These are phyloP conservation scores for Drosophila nikananu DNA, from an alignment of 1,140 invertebrate genomes.

Conservation along the genomic window DNA sequence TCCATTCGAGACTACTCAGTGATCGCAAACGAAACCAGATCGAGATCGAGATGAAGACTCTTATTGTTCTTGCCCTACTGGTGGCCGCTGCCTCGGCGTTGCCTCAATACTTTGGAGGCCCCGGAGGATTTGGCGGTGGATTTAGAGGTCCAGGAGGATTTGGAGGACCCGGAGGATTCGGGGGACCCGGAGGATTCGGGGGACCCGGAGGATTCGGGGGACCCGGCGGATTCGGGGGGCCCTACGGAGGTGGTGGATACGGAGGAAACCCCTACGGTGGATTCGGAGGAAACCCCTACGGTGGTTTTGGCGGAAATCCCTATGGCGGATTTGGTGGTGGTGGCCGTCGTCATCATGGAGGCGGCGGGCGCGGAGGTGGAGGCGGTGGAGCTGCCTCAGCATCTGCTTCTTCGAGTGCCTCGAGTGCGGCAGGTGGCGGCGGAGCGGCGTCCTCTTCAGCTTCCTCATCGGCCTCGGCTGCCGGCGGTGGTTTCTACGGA, in stretches of 20 bases:
- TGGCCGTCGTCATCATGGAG: constrained; percentile 6
- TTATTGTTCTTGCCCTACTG: constrained; percentile 61
- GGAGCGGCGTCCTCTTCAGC: constrained; percentile 35
- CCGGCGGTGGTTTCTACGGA: constrained; percentile 18
- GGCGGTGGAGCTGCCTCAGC: constrained; percentile 19
- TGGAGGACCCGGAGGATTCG: constrained; percentile 1
- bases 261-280: not conserved
- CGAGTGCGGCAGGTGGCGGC: constrained; percentile 29
- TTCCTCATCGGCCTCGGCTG: constrained; percentile 23
- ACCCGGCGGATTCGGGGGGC: not conserved
- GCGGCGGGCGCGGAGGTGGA: constrained; percentile 21
- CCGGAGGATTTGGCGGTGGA: constrained; percentile 24
- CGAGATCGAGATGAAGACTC: constrained; percentile 57
- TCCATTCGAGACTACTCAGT: constrained; percentile 26
- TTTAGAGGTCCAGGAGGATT: constrained; percentile 13
- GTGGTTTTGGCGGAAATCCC: constrained; percentile 23
- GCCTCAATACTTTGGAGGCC: constrained; percentile 55
- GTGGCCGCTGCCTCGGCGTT: constrained; percentile 46
- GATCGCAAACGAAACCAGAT: constrained; percentile 19
- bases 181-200: not conserved
- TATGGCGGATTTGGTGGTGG: constrained; percentile 35
- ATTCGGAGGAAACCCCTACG: constrained; percentile 15
- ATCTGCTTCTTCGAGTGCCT: constrained; percentile 35
- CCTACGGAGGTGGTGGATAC: not conserved
- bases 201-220: not conserved